Conservation (phyloP, 2,113 vertebrate genomes). For the Hippoglossus stenolepis region DNA sequence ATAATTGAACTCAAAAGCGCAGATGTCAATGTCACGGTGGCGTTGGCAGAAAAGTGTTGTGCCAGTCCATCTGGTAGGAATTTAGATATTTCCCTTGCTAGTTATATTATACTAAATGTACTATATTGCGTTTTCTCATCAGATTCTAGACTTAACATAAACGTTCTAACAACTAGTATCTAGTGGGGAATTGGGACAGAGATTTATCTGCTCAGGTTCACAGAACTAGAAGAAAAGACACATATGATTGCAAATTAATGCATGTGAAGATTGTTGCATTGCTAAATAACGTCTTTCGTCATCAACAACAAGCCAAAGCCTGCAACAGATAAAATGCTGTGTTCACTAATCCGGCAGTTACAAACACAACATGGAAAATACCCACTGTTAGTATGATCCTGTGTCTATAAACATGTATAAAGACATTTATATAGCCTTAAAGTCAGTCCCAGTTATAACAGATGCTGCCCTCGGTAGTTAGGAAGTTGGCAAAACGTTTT, state of each 20-base stretch:
- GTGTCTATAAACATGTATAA: slow-evolving; percentile 20
- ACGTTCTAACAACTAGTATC: background rate
- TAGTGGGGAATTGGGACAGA: background rate
- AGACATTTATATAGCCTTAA: slow-evolving; percentile 13
- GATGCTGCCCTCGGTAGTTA: slow-evolving; percentile 25
- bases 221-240: slow-evolving; percentile 43
- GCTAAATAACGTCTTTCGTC: slow-evolving; percentile 27
- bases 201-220: slow-evolving; percentile 11
- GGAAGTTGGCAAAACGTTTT: slow-evolving; percentile 28
- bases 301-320: slow-evolving; percentile 34
- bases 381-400: slow-evolving; percentile 24
- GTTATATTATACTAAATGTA: too few relatives aligned
- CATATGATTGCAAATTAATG: slow-evolving; percentile 27
- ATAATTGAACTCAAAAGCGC: too few relatives aligned
- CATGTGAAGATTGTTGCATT: slow-evolving; percentile 14
- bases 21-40: too few relatives aligned
- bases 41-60: too few relatives aligned
- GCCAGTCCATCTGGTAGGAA: too few relatives aligned
- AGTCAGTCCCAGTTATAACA: slow-evolving; percentile 16
- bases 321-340: background rate
- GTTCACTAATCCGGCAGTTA: slow-evolving; percentile 15
- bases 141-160: too few relatives aligned
- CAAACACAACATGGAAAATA: slow-evolving; percentile 12
- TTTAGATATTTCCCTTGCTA: too few relatives aligned
- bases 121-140: too few relatives aligned